phyloP scores from a whole-genome alignment of 2,113 vertebrate genomes.

The Prolemur simus region DNA sequence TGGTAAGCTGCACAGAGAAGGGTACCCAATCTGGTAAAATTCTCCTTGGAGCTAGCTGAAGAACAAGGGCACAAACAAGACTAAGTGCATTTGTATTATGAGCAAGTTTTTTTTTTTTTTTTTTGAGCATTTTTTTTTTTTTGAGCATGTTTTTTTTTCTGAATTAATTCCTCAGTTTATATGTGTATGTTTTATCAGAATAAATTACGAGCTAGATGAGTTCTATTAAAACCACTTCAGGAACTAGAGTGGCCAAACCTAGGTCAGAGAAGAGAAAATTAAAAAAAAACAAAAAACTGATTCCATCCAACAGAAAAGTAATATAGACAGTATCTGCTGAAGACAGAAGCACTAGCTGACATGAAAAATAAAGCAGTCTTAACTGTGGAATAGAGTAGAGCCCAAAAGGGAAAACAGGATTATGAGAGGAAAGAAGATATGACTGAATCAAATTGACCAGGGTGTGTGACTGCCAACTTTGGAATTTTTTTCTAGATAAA shows the following conservation, averaged over 20 bases:
- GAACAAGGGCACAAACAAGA: neutral
- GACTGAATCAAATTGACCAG: too few relatives aligned
- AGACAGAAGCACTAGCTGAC: neutral
- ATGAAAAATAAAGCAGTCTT: neutral
- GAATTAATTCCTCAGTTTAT: conserved; percentile 29
- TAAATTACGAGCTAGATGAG: neutral
- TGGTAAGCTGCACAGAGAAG: neutral
- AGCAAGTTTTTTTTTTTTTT: neutral
- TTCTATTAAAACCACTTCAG: neutral
- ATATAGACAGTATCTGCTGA: neutral
- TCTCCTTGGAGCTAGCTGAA: neutral
- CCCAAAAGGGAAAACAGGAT: neutral
- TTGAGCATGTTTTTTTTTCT: too few relatives aligned
- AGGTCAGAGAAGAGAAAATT: conserved; percentile 1
- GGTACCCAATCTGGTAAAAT: neutral
- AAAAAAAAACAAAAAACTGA: neutral
- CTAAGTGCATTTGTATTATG: neutral
- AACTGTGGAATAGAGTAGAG: neutral
- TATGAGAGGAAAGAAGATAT: neutral
- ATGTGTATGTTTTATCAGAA: conserved; percentile 19
- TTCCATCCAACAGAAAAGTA: neutral
- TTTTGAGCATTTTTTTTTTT: too few relatives aligned
- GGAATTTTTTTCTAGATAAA: neutral
- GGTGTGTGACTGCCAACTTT: neutral
- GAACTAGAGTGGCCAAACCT: conserved; percentile 18